These are phyloP conservation scores for Spea multiplicata DNA, from an alignment of 2,113 vertebrate species.

Conservation along the genomic window DNA sequence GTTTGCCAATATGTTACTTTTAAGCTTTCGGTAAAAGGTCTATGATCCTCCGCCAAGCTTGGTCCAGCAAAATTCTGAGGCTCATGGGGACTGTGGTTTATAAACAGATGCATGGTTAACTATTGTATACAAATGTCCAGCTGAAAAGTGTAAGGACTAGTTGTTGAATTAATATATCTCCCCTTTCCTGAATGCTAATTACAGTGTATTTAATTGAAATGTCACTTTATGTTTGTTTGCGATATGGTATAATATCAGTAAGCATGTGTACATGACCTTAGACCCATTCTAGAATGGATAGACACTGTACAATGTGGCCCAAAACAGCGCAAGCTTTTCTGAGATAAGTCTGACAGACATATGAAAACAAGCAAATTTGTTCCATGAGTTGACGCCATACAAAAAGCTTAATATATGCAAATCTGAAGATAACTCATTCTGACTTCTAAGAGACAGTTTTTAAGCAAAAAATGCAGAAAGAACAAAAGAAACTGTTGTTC, in stretches of 20 bases:
- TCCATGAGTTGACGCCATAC: not conserved
- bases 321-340: not conserved
- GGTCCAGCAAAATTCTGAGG: no score
- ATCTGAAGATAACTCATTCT: slow-evolving; percentile 5
- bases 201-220: not conserved
- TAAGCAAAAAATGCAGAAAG: no score
- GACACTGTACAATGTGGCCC: not conserved
- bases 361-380: slow-evolving; percentile 14
- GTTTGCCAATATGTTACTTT: no score
- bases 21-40: no score
- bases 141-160: no score
- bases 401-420: not conserved
- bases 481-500: no score
- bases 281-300: not conserved
- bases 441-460: not conserved
- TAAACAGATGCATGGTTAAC: no score
- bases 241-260: not conserved
- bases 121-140: no score
- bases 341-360: not conserved
- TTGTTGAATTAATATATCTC: no score
- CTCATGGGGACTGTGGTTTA: no score
- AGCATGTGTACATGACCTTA: not conserved
- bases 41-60: no score
- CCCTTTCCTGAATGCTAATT: not conserved
- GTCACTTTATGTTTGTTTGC: not conserved